Conservation (phyloP, 2,797 vertebrate genomes). For the Rhabdophis nuchalis region DNA sequence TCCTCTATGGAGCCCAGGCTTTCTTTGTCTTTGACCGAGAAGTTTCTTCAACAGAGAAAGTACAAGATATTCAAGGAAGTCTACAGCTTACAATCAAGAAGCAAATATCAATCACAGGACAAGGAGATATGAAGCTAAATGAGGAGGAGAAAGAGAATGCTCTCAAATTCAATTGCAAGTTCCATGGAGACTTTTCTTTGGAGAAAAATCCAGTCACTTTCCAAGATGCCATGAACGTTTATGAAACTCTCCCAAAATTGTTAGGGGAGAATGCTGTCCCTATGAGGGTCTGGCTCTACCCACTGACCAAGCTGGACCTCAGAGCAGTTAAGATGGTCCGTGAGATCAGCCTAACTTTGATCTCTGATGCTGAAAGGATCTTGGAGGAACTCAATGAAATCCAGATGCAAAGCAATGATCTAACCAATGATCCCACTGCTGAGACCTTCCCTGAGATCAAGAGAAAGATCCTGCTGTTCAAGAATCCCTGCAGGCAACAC, state of each 20-base stretch:
- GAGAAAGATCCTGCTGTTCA: no score
- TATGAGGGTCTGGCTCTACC: constrained; percentile 41
- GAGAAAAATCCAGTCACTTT: constrained; percentile 50
- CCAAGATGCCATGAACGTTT: constrained; percentile 40
- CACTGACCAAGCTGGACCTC: not conserved
- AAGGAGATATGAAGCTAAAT: not conserved
- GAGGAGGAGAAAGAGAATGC: not conserved
- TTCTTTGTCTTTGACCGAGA: constrained; percentile 49
- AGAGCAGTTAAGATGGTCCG: no score
- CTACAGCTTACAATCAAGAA: constrained; percentile 10
- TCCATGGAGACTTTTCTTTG: constrained; percentile 36
- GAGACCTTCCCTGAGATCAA: no score
- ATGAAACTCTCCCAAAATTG: not conserved
- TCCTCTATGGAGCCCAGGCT: constrained; percentile 45
- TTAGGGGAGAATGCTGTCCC: constrained; percentile 35
- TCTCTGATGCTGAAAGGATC: no score
- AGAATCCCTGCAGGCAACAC: no score
- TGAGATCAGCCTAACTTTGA: no score
- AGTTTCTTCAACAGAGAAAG: not conserved
- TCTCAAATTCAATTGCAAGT: not conserved
- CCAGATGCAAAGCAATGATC: no score
- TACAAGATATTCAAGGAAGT: not conserved
- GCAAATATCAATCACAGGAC: not conserved
- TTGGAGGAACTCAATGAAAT: no score
- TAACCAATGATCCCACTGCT: no score